Percentiles rank a stretch among this genome's conserved stretches.
Conservation (phyloP, 2,797 vertebrate species). For the Enteromius unitaeniatus region DNA sequence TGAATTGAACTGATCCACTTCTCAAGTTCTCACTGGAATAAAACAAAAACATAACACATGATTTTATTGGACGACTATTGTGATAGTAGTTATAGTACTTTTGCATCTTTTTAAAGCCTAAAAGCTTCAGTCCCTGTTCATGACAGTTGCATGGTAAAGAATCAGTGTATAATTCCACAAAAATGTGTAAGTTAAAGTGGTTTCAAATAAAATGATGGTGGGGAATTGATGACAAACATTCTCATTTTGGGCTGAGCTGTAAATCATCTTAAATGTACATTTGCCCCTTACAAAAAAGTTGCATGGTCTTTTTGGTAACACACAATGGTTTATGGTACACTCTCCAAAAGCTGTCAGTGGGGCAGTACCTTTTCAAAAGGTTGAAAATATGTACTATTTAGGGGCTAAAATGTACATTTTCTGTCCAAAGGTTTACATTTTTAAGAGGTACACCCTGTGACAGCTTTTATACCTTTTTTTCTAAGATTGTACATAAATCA, state of each 20-base stretch:
- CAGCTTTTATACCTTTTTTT: not conserved
- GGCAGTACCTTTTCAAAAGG: not conserved
- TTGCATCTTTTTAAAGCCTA: not conserved
- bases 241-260: not conserved
- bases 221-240: slow-evolving; percentile 7
- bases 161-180: not conserved
- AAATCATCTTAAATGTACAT: slow-evolving; percentile 19
- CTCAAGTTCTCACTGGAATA: not conserved
- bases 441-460: not conserved
- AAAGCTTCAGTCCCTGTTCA: not conserved
- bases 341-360: not conserved
- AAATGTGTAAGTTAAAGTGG: not conserved
- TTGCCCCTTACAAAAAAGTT: slow-evolving; percentile 19
- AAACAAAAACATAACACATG: not conserved
- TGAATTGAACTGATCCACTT: not conserved
- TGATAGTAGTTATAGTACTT: not conserved
- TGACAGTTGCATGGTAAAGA: not conserved
- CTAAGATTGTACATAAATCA: not conserved
- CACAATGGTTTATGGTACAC: slow-evolving; percentile 6
- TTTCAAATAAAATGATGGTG: not conserved
- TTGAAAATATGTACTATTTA: not conserved
- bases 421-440: not conserved
- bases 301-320: not conserved
- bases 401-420: not conserved
- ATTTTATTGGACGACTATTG: not conserved